A percentile compares a stretch with the other conserved stretches of the same genome.
Evolutionary conservation across 2,888 invertebrate genomes (phyloP).

Genomic region (Cerastis leucographa): DNA sequence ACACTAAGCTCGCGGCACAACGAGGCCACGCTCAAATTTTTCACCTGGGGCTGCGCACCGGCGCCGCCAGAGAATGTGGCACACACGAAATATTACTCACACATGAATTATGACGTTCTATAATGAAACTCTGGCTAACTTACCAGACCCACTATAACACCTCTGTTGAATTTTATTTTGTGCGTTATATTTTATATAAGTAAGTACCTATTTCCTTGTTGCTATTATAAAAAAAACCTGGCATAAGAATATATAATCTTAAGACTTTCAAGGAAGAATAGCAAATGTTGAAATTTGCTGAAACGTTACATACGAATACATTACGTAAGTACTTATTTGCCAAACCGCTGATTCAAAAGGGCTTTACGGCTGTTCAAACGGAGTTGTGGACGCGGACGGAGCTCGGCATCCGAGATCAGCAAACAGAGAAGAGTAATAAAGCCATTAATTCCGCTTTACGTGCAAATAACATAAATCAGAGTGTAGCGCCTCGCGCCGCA

Average conservation of each 20-base stretch:
- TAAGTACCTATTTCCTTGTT: constrained; percentile 41
- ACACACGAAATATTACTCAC: constrained; percentile 86
- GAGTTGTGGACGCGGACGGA: constrained; percentile 78
- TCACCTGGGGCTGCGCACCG: constrained; percentile 83
- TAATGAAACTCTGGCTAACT: constrained; percentile 84
- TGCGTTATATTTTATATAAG: constrained; percentile 32
- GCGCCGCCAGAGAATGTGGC: constrained; percentile 76
- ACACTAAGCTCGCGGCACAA: constrained; percentile 88
- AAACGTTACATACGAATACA: constrained; percentile 67
- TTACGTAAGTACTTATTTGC: constrained; percentile 73
- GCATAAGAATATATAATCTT: constrained; percentile 42
- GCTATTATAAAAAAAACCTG: constrained; percentile 54
- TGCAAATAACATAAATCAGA: constrained; percentile 90
- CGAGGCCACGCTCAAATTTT: constrained; percentile 87
- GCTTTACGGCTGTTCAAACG: constrained; percentile 79
- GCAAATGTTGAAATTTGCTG: constrained; percentile 56
- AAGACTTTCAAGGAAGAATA: constrained; percentile 43
- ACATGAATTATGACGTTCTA: constrained; percentile 86
- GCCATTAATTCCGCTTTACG: constrained; percentile 90
- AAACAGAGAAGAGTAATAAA: constrained; percentile 89
- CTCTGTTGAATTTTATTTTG: constrained; percentile 63
- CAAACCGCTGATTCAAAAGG: constrained; percentile 80
- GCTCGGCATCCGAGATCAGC: constrained; percentile 83
- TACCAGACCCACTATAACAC: constrained; percentile 73
- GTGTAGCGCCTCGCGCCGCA: constrained; percentile 86